Evolutionary conservation across 1,140 invertebrate genomes (phyloP).

Genomic region (Lethrus apterus): DNA sequence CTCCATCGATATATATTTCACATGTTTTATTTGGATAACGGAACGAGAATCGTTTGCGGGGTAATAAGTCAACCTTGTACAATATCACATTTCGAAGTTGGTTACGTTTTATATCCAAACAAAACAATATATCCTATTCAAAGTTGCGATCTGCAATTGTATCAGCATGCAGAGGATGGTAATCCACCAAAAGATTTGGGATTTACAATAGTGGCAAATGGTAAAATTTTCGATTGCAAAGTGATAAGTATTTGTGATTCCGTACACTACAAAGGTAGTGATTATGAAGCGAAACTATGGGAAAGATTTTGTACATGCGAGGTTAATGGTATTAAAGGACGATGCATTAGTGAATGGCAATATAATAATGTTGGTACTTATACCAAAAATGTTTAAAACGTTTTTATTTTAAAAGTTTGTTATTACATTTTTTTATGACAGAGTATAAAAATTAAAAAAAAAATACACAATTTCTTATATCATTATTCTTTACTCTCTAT

Average conservation of each 20-base stretch:
- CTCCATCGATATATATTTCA: constrained; percentile 66
- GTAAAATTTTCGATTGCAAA: constrained; percentile 45
- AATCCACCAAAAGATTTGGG: constrained; percentile 52
- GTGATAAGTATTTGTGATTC: constrained; percentile 48
- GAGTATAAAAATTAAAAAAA: too few species aligned
- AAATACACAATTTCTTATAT: too few species aligned
- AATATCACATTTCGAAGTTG: constrained; percentile 53
- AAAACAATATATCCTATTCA: constrained; percentile 50
- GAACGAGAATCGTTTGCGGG: constrained; percentile 52
- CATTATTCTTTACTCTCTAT: too few species aligned
- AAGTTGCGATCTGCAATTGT: constrained; percentile 54
- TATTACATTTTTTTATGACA: too few species aligned
- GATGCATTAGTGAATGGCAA: constrained; percentile 64
- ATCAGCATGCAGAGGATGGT: constrained; percentile 59
- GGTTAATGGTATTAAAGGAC: constrained; percentile 56
- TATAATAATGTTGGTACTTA: constrained; percentile 44
- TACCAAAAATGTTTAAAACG: neutral
- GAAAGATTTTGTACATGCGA: constrained; percentile 56
- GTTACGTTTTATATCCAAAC: constrained; percentile 53
- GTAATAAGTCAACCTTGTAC: constrained; percentile 60
- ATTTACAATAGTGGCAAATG: constrained; percentile 54
- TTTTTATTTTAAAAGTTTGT: too few species aligned
- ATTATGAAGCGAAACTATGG: constrained; percentile 60
- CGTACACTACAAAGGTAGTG: constrained; percentile 57
- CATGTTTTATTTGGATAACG: constrained; percentile 58